phyloP scores from a whole-genome alignment of 2,888 invertebrate species.

The Diaprepes abbreviatus region DNA sequence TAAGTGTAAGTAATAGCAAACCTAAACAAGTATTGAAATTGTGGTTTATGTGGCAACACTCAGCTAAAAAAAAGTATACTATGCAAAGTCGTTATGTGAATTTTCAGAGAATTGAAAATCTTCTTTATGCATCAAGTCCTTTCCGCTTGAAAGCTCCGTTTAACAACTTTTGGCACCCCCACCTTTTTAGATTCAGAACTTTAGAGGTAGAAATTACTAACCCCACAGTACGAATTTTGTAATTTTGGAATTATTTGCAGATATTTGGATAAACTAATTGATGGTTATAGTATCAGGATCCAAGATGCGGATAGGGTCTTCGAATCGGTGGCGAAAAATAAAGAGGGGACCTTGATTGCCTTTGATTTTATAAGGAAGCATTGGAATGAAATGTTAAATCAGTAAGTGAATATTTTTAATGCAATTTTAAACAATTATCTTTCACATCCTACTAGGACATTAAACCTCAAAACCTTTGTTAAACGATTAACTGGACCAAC shows the following conservation, averaged over 20 bases:
- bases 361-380: slow-evolving; percentile 72
- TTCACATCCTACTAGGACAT: too few relatives aligned
- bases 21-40: too few relatives aligned
- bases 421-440: too few relatives aligned
- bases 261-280: slow-evolving; percentile 59
- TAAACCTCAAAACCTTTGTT: too few relatives aligned
- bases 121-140: too few relatives aligned
- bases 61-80: too few relatives aligned
- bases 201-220: slow-evolving; percentile 40
- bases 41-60: too few relatives aligned
- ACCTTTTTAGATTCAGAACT: slow-evolving; percentile 31
- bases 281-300: slow-evolving; percentile 71
- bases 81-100: too few relatives aligned
- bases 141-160: not conserved
- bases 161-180: slow-evolving; percentile 1
- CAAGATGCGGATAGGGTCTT: slow-evolving; percentile 75
- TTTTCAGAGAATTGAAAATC: too few relatives aligned
- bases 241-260: slow-evolving; percentile 55
- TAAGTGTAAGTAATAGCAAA: too few relatives aligned
- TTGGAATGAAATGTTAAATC: slow-evolving; percentile 67
- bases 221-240: slow-evolving; percentile 36
- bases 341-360: slow-evolving; percentile 73
- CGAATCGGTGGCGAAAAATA: slow-evolving; percentile 72
- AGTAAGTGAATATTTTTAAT: slow-evolving; percentile 63
- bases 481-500: too few relatives aligned